Base-by-base conservation (phyloP, 2,888 invertebrate species). In the Eulithis prunata region DNA sequence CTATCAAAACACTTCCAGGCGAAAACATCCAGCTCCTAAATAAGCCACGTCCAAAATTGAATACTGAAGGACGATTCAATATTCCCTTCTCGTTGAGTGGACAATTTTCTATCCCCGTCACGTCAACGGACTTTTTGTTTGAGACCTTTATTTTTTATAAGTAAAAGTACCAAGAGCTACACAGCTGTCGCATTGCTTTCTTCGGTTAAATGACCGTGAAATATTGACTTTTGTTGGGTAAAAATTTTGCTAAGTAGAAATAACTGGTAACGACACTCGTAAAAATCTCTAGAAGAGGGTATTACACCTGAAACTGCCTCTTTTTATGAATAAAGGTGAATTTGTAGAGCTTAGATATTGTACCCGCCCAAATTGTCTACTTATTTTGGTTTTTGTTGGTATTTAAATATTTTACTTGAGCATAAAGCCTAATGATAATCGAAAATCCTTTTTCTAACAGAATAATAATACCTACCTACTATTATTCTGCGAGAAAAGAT, bases 101-200 rank as follows among this genome's bases (percentile, higher is more conserved):
- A 63, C 64, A 63, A 70, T 70, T 72, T 67, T 61, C 67, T 51
- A 68, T 64, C 70, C 67, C 47, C 57, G 69, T 69, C 72, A 72
- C 72, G 70, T 70, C 70, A 69, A 68, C 59, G 53, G 52, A 68
- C 69, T 70, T 70, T 70, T 72, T 72, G 69, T 70, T 70, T 59
- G 63, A 65, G 60, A 62, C 62, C 62, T 67, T 63, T 62, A 67
- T 66, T 69, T 70, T 72, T 70, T 65, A 63, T 58, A 62, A 64
- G 64, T 59, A 61, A 64, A 14, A 64, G 68, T 66, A 57, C 64
- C 54, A 55, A 43, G 57, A 68, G 65, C 56, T 60, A 52, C 58
- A 58, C 70, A 72, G 70, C 70, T 72, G 68, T 64, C 61, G 55
- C 61, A 54, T 61, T 57, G 60, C 68, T 69, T 68, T 69, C 52